phyloP scores from a whole-genome alignment of 1,140 invertebrate genomes.

The Triops longicaudatus region DNA sequence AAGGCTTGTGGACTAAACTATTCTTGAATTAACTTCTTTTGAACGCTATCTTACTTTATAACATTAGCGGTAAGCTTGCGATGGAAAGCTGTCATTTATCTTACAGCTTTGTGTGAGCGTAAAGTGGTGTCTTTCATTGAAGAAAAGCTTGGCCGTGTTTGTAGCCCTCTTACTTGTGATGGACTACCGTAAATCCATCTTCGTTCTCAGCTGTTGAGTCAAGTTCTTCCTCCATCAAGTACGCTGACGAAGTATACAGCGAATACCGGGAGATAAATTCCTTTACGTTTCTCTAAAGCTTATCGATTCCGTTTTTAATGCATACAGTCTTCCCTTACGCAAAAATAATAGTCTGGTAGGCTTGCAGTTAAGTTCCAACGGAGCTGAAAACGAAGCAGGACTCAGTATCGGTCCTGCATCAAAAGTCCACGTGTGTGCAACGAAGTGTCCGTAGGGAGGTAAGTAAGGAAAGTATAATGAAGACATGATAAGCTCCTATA shows the following conservation, averaged over 20 bases:
- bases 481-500: too few relatives aligned
- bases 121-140: not conserved
- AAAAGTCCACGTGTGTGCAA: too few relatives aligned
- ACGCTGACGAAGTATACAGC: not conserved
- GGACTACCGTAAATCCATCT: slow-evolving; percentile 1
- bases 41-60: not conserved
- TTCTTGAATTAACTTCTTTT: too few relatives aligned
- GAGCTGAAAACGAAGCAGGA: not conserved
- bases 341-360: not conserved
- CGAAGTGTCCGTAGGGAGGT: too few relatives aligned
- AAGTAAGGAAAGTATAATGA: too few relatives aligned
- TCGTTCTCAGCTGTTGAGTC: not conserved
- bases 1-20: too few relatives aligned
- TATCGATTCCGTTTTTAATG: not conserved
- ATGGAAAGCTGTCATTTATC: not conserved
- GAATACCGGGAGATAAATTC: not conserved
- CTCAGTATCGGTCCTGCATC: too few relatives aligned
- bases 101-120: not conserved
- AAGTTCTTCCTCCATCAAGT: not conserved
- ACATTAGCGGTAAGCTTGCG: not conserved
- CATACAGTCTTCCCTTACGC: not conserved
- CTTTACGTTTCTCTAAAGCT: not conserved
- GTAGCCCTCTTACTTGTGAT: not conserved
- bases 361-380: not conserved
- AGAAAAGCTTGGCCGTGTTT: not conserved